Evolutionary conservation across 1,140 invertebrate genomes (phyloP).

Genomic region (Telenomus remus): DNA sequence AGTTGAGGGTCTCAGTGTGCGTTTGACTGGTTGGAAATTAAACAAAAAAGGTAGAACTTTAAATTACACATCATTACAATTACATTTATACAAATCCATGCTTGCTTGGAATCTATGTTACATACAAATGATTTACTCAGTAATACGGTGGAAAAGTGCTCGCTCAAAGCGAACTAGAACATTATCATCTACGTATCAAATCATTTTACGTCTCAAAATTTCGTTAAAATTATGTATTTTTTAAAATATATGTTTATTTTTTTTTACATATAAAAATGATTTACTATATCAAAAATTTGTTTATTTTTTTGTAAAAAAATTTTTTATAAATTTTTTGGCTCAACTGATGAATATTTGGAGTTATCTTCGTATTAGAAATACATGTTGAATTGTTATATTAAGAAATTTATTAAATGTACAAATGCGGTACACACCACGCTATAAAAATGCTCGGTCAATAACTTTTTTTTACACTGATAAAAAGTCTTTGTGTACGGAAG

Average conservation of each 20-base stretch:
- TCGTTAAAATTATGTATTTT: not conserved
- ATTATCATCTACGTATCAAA: not conserved
- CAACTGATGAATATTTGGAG: slow-evolving; percentile 1
- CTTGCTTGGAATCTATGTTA: slow-evolving; percentile 40
- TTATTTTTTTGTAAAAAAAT: too few species aligned
- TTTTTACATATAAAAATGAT: not conserved
- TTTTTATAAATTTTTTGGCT: slow-evolving; percentile 8
- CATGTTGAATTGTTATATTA: slow-evolving; percentile 46
- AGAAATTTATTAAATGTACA: slow-evolving; percentile 59
- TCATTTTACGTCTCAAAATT: not conserved
- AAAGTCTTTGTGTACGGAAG: slow-evolving; percentile 42
- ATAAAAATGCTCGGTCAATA: slow-evolving; percentile 34
- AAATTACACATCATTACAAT: slow-evolving; percentile 22
- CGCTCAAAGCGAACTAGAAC: slow-evolving; percentile 7
- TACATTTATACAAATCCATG: slow-evolving; percentile 42
- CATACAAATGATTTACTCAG: slow-evolving; percentile 10
- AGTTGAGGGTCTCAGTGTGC: slow-evolving; percentile 27
- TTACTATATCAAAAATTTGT: not conserved
- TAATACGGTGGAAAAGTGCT: not conserved
- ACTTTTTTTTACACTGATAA: slow-evolving; percentile 33
- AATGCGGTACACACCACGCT: slow-evolving; percentile 49
- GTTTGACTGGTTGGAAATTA: slow-evolving; percentile 23
- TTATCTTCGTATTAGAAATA: slow-evolving; percentile 3
- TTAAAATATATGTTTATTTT: not conserved
- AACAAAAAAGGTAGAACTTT: slow-evolving; percentile 10